A percentile compares a stretch with the other conserved stretches of the same genome.
Conservation (phyloP, 2,888 invertebrate species). For the Nebria brevicollis region DNA sequence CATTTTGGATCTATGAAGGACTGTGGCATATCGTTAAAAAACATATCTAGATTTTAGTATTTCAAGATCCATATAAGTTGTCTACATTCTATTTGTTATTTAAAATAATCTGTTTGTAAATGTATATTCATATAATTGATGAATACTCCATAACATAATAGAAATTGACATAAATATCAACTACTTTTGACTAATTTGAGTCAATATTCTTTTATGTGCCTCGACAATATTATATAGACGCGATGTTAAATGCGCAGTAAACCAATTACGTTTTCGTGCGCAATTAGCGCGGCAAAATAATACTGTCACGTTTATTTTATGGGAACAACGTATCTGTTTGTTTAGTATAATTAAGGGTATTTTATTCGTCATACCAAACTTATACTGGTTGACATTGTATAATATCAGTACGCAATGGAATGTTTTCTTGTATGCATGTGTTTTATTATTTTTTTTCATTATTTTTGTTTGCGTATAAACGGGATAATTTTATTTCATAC, state of each 20-base stretch:
- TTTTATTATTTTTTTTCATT: not conserved
- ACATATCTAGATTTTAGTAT: not conserved
- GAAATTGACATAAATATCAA: not conserved
- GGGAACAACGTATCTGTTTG: not conserved
- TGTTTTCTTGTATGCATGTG: not conserved
- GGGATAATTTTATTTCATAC: conserved; percentile 10
- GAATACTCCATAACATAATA: not conserved
- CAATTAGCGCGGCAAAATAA: not conserved
- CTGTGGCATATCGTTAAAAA: conserved; percentile 1
- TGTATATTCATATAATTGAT: no score
- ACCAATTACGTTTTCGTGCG: no score
- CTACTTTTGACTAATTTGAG: not conserved
- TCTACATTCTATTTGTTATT: not conserved
- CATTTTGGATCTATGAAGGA: not conserved
- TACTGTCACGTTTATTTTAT: not conserved
- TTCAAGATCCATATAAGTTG: not conserved
- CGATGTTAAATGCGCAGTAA: no score
- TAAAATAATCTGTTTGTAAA: not conserved
- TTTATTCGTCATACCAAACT: not conserved
- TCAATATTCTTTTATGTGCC: not conserved
- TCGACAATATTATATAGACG: no score
- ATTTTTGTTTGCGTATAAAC: conserved; percentile 1
- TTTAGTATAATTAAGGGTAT: not conserved
- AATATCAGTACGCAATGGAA: not conserved
- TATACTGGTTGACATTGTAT: not conserved